Percentiles rank a stretch among this genome's conserved stretches.
Evolutionary conservation across 2,113 vertebrate species (phyloP).

Genomic region (Cisticola juncidis): DNA sequence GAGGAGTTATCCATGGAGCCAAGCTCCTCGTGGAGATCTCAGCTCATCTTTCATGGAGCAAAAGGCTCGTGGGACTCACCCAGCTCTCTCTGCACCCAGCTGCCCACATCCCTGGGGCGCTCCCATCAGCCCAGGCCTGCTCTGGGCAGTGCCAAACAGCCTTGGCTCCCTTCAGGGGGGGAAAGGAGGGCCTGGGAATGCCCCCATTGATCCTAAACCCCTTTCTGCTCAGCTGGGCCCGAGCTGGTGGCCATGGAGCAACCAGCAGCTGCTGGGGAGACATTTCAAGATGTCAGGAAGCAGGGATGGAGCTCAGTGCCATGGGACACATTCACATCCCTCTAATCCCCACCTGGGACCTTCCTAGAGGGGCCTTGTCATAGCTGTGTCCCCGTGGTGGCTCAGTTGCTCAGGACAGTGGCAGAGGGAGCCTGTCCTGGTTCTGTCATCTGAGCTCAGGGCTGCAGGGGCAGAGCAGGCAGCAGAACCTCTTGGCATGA

Average conservation of each 20-base stretch:
- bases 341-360: background rate
- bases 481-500: background rate
- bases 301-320: background rate
- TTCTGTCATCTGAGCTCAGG: background rate
- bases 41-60: background rate
- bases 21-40: background rate
- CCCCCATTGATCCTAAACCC: background rate
- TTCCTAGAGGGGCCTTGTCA: background rate
- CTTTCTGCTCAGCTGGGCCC: background rate
- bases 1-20: background rate
- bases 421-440: background rate
- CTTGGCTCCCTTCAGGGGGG: background rate
- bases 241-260: background rate
- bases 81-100: rapidly evolving
- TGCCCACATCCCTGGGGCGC: background rate
- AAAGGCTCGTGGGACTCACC: rapidly evolving
- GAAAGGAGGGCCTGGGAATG: background rate
- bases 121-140: rapidly evolving
- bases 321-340: background rate
- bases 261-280: background rate
- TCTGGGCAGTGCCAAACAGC: background rate
- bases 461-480: background rate
- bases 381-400: background rate
- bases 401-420: background rate
- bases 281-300: background rate